These are phyloP conservation scores for Papilio aristodemus DNA, from an alignment of 1,140 invertebrate genomes.

Conservation along the genomic window DNA sequence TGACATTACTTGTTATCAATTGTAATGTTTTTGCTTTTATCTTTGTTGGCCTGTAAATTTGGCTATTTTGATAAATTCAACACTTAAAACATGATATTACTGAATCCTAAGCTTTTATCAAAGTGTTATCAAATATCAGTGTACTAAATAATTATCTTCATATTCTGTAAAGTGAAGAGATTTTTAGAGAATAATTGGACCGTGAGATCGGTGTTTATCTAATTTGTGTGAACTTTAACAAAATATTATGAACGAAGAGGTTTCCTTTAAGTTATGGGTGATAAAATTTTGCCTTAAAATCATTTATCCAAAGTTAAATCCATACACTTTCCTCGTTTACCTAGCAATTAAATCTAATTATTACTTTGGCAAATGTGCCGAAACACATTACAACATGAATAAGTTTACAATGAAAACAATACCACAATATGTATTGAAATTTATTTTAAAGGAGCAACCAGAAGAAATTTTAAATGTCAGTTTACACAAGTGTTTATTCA, in stretches of 20 bases:
- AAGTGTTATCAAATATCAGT: slow-evolving; percentile 24
- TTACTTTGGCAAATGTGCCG: slow-evolving; percentile 45
- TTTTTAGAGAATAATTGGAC: not conserved
- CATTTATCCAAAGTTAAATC: slow-evolving; percentile 73
- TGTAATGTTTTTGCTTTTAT: slow-evolving; percentile 14
- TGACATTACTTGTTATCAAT: slow-evolving; percentile 4
- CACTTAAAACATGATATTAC: not conserved
- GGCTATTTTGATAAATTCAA: slow-evolving; percentile 12
- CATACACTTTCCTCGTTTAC: slow-evolving; percentile 62
- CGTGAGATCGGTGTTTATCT: not conserved
- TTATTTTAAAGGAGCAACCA: slow-evolving; percentile 48
- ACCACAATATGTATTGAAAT: slow-evolving; percentile 46
- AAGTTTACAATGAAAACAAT: slow-evolving; percentile 52
- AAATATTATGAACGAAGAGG: slow-evolving; percentile 63
- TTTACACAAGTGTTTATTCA: slow-evolving; percentile 64
- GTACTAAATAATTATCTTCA: not conserved
- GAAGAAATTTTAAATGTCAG: slow-evolving; percentile 52
- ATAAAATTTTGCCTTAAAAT: slow-evolving; percentile 70
- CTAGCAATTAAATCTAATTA: slow-evolving; percentile 71
- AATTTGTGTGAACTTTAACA: slow-evolving; percentile 22
- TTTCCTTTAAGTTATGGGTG: slow-evolving; percentile 60
- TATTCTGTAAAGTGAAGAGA: not conserved
- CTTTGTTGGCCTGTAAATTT: not conserved
- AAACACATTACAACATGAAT: slow-evolving; percentile 46
- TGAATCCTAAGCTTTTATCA: slow-evolving; percentile 3